These are phyloP conservation scores for Chroicocephalus ridibundus DNA, from an alignment of 2,113 vertebrate species.

Conservation along the genomic window DNA sequence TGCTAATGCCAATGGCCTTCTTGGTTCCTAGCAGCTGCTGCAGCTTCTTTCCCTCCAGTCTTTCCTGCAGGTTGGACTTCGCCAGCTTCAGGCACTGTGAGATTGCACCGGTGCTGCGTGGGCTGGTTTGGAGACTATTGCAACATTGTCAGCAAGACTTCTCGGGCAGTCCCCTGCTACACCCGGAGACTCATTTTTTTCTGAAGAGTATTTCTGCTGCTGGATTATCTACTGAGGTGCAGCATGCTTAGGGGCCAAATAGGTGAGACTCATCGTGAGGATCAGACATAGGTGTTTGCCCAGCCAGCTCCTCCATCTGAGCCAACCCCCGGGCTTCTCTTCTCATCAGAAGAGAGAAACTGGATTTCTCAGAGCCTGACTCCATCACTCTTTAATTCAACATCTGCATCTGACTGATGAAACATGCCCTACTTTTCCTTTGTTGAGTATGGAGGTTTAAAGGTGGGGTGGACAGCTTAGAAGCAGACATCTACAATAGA, in stretches of 20 bases:
- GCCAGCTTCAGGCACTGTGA: background rate
- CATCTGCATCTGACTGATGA: background rate
- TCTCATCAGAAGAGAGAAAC: conserved; percentile 4
- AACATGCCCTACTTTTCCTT: background rate
- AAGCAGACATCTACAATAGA: background rate
- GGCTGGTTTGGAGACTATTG: background rate
- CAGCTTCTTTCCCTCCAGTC: background rate
- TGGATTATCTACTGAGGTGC: background rate
- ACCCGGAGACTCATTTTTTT: background rate
- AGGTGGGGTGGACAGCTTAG: background rate
- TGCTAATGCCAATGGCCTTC: background rate
- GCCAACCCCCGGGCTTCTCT: background rate
- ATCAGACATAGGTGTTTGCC: background rate
- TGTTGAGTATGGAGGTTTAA: background rate
- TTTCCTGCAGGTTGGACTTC: background rate
- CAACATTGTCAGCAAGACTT: background rate
- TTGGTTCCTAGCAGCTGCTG: background rate
- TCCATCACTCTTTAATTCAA: background rate
- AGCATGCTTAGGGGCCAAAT: background rate
- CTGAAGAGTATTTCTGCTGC: background rate
- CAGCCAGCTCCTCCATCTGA: background rate
- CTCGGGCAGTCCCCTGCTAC: background rate
- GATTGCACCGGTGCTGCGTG: accelerated
- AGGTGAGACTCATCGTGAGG: background rate
- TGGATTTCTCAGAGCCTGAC: background rate